These are phyloP conservation scores for Lerema accius DNA, from an alignment of 1,140 invertebrate species.

Conservation along the genomic window DNA sequence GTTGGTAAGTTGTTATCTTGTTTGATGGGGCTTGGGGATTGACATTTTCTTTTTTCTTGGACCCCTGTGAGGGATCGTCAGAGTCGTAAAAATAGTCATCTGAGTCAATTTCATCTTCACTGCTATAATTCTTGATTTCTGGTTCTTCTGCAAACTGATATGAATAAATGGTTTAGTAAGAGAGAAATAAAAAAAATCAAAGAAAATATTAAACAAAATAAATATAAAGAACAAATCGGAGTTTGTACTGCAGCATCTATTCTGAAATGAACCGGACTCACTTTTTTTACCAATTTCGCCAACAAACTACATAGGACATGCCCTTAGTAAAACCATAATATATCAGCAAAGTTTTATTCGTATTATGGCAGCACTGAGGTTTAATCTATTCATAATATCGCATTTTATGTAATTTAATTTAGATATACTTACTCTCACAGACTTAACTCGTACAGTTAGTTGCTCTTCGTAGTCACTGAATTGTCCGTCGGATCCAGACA, in stretches of 20 bases:
- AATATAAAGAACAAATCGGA: no score
- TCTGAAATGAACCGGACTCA: no score
- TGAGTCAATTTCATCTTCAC: constrained; percentile 64
- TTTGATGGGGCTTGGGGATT: constrained; percentile 85
- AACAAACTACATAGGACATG: no score
- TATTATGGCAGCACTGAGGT: no score
- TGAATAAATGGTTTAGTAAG: no score
- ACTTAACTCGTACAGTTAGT: constrained; percentile 61
- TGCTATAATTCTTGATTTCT: constrained; percentile 50
- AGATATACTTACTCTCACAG: constrained; percentile 61
- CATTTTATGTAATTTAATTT: constrained; percentile 4
- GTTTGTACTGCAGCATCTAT: no score
- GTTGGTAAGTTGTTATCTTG: constrained; percentile 89
- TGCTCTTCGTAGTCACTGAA: constrained; percentile 74
- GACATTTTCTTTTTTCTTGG: constrained; percentile 53
- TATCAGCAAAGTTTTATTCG: no score
- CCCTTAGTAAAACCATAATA: no score
- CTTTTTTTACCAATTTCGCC: no score
- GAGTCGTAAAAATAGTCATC: constrained; percentile 77
- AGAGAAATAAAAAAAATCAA: no score
- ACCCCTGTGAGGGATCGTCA: constrained; percentile 56
- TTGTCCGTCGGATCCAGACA: constrained; percentile 66
- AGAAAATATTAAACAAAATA: no score
- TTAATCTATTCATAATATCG: no score
- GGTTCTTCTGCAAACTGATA: constrained; percentile 67